Evolutionary conservation across 2,113 vertebrate species (phyloP).

Genomic region (Potamarius usumacintae): DNA sequence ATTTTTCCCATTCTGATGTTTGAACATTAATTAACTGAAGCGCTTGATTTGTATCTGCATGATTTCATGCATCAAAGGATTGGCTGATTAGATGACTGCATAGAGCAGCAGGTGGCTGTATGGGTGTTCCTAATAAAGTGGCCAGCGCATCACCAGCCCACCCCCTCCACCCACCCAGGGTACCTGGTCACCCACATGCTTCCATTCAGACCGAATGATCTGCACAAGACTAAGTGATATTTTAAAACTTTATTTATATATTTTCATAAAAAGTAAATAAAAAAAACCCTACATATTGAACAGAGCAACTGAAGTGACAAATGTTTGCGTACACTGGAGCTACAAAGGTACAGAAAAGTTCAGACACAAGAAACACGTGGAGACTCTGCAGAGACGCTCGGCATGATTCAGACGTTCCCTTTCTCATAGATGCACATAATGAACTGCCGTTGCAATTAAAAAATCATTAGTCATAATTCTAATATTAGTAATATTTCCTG

Average conservation of each 20-base stretch:
- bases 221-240: background rate
- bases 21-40: too few species aligned
- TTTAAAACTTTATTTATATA: conserved; percentile 49
- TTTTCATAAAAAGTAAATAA: conserved; percentile 49
- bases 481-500: background rate
- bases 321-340: conserved; percentile 20
- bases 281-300: conserved; percentile 26
- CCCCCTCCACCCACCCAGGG: background rate
- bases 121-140: too few species aligned
- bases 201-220: background rate
- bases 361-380: background rate
- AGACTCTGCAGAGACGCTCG: background rate
- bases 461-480: background rate
- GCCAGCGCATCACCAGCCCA: too few species aligned
- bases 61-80: too few species aligned
- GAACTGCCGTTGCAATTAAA: background rate
- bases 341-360: conserved; percentile 7
- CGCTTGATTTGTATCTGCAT: too few species aligned
- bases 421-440: background rate
- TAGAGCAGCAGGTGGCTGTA: too few species aligned
- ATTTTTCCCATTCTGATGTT: too few species aligned
- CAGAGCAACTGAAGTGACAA: conserved; percentile 6
- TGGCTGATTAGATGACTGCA: too few species aligned
- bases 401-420: conserved; percentile 23
- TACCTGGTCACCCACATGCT: background rate